Base-by-base conservation (phyloP, 2,113 vertebrate genomes). In the Origma solitaria region DNA sequence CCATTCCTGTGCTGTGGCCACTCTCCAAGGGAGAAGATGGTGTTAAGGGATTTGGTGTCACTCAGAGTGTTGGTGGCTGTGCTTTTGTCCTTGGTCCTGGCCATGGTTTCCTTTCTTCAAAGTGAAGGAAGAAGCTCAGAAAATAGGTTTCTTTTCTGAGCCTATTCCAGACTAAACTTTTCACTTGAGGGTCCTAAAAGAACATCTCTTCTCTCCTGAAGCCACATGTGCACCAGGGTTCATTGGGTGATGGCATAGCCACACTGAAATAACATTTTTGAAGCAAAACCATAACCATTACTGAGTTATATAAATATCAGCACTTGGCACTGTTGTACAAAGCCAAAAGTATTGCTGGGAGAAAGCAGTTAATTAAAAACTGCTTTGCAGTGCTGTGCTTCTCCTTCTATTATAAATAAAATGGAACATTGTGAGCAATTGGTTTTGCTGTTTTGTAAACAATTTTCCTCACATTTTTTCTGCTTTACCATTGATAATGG, bases 371-470 rank as follows among this genome's bases (percentile, higher is more conserved):
- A 95, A 85, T 90, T 77, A 89, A 79, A 94, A 95, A 44, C 70
- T 82, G 45, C 30, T 95, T 94, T 92, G 44, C 73, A 86, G 28
- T 23, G 51, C 47, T 70, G 47, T 84, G 80, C 37, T 75, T 94
- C 79, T 90, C 24, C 49, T 87, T 76, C 40, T 79, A 57, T 95
- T 95, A 82, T 95, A 92, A 96, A 76, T 94, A 76, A 85, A 92
- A 35, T 3, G 1, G 54, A 90, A 66, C 54, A 76, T 85, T 0
- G 0, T 80, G 87, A 95, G 42, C 82, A 58, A 58, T 87, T 91
- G 73, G 27, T 76, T 45, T 71, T 80, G 70, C 27, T 95, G 54
- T 84, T 92, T 90, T 76, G 54, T 76, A 90, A 90, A 95, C 54
- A 87, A 44, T 65, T 90, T 82, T 77, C 38, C 35, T 56, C 70